These are phyloP conservation scores for Drosophila kambysellisi DNA, from an alignment of 2,888 invertebrate genomes.

Conservation along the genomic window DNA sequence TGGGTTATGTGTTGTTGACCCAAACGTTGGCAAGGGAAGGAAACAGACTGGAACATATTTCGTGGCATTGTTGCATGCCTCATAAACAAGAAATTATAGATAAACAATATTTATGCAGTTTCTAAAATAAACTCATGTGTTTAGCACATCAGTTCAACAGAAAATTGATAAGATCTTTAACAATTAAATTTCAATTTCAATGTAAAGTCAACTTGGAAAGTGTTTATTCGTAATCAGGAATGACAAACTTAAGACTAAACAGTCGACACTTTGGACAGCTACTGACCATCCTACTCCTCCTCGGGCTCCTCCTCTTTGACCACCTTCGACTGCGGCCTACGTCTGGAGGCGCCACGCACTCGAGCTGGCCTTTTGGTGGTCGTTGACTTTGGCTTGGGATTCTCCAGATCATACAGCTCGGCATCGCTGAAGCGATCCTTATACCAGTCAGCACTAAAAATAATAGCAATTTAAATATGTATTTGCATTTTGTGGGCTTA, in stretches of 20 bases:
- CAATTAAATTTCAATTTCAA: neutral
- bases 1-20: slow-evolving; percentile 28
- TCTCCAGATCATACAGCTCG: slow-evolving; percentile 91
- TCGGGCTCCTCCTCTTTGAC: slow-evolving; percentile 67
- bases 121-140: neutral
- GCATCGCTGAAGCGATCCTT: slow-evolving; percentile 93
- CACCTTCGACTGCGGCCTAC: slow-evolving; percentile 72
- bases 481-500: no score
- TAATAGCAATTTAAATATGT: neutral
- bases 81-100: neutral
- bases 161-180: neutral
- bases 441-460: slow-evolving; percentile 93
- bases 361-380: slow-evolving; percentile 85
- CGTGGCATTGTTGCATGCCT: slow-evolving; percentile 1
- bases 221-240: slow-evolving; percentile 50
- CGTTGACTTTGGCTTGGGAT: slow-evolving; percentile 89
- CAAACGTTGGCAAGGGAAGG: slow-evolving; percentile 14
- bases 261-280: slow-evolving; percentile 49
- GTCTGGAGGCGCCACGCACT: slow-evolving; percentile 86
- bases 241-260: slow-evolving; percentile 52
- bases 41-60: slow-evolving; percentile 23
- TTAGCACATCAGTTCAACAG: neutral
- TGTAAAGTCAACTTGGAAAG: no score
- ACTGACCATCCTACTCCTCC: slow-evolving; percentile 60
- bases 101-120: neutral